Percentiles rank a stretch among this genome's conserved stretches.
Evolutionary conservation across 1,140 invertebrate species (phyloP).

Genomic region (Drosophila ficusphila): DNA sequence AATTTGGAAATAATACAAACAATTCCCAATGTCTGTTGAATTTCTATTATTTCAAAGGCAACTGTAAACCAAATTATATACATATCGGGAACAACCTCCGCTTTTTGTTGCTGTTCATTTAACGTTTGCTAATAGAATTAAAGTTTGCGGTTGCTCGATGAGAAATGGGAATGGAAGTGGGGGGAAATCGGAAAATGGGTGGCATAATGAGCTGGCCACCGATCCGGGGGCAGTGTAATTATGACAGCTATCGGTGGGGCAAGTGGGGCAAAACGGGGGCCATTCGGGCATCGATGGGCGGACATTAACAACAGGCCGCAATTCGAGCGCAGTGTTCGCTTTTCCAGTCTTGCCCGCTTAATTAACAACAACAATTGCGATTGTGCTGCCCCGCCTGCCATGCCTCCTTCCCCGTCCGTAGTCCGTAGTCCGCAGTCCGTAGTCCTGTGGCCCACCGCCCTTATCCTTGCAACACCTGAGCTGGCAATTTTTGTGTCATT

Average conservation of each 20-base stretch:
- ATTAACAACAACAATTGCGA: slow-evolving; percentile 80
- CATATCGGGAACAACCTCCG: background rate
- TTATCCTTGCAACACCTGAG: slow-evolving; percentile 41
- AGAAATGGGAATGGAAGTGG: background rate
- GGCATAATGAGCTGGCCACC: slow-evolving; percentile 63
- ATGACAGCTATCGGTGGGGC: slow-evolving; percentile 55
- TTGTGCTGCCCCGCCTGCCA: slow-evolving; percentile 25
- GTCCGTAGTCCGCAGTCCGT: no score
- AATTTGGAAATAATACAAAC: background rate
- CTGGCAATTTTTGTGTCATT: slow-evolving; percentile 76
- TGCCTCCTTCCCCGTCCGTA: no score
- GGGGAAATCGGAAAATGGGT: slow-evolving; percentile 26
- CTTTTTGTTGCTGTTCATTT: slow-evolving; percentile 56
- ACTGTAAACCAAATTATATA: slow-evolving; percentile 1
- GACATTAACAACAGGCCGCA: slow-evolving; percentile 50
- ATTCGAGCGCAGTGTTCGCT: slow-evolving; percentile 29
- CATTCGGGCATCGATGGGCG: slow-evolving; percentile 23
- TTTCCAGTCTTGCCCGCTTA: slow-evolving; percentile 60
- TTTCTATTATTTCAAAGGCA: background rate
- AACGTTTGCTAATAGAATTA: slow-evolving; percentile 83
- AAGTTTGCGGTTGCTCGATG: slow-evolving; percentile 68
- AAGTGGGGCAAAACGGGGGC: slow-evolving; percentile 9
- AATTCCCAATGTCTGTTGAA: background rate
- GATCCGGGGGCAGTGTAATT: slow-evolving; percentile 57
- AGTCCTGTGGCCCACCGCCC: background rate